Evolutionary conservation across 2,113 vertebrate genomes (phyloP).

Genomic region (Pluvianellus socialis): DNA sequence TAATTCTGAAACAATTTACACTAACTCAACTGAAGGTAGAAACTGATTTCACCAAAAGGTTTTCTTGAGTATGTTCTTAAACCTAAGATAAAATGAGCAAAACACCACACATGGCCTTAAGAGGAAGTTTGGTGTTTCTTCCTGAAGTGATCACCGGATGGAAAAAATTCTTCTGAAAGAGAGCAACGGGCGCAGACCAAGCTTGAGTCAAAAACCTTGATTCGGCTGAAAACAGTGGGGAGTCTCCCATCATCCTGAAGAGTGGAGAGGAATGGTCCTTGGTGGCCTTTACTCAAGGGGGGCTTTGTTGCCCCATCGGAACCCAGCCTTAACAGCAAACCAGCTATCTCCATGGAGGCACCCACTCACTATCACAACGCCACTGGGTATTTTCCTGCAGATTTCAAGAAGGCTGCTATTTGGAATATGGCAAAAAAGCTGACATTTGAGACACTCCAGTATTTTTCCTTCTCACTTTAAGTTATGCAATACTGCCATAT

Average conservation of each 20-base stretch:
- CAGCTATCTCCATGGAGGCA: neutral
- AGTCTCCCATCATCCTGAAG: accelerated
- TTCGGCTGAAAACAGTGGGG: neutral
- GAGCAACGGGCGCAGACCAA: neutral
- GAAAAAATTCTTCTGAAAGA: neutral
- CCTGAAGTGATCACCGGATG: neutral
- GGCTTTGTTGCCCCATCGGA: neutral
- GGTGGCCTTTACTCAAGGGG: neutral
- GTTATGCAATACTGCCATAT: neutral
- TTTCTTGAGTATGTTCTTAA: neutral
- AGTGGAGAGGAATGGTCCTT: neutral
- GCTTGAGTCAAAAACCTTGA: neutral
- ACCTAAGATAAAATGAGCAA: neutral
- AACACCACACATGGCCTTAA: neutral
- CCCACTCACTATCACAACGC: accelerated
- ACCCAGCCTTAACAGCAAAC: neutral
- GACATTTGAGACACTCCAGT: neutral
- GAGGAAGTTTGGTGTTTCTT: neutral
- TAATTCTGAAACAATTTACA: neutral
- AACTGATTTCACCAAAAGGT: neutral
- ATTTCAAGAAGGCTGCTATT: neutral
- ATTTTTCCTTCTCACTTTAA: neutral
- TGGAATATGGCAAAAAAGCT: neutral
- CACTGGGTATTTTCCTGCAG: neutral
- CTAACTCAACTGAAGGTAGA: neutral